Base-by-base conservation (phyloP, 1,140 invertebrate genomes). In the Acromyrmex echinatior region DNA sequence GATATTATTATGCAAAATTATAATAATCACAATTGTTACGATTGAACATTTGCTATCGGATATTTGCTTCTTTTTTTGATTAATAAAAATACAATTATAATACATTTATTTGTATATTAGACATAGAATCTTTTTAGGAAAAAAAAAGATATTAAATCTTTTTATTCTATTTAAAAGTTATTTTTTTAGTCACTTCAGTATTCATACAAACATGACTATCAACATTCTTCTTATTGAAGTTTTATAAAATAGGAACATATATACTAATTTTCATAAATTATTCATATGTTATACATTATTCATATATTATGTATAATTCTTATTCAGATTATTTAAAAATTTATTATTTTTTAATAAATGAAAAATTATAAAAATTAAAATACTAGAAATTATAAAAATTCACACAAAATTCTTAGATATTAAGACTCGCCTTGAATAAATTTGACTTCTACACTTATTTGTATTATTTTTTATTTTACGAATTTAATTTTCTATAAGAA, bases 1-100 rank as follows among this genome's bases (percentile, higher is more conserved):
- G 25, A 74, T 39, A 51, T 16, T 62, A 25, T 82, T 31, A 74
- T 45, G 6, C 18, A 58, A 73, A 73, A 82, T 31, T n/a, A 21
- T 6, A 71, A 60, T 21, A 66, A 49, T 35, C 56, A 14, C 6
- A 14, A 21, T 58, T 45, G 14, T 25, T 45, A 7, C 10, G 3
- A 39, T 56, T 39, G 0, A 73, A 60, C 7, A 9, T 18, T 56
- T n/a, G 16, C 14, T 39, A 39, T 28, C 16, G 49, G 25, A 25
- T 39, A 28, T 71, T 12, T n/a, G 49, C 2, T 18, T 5, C 1
- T 18, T 35, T 35, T 66, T 1, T 0, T 45, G 14, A 16, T 68
- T 7, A 53, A 53, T 31, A 28, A 65, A 78, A 49, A 63, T 77
- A 21, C 21, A 14, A 10, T 45, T 12, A 21, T 21, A 21, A 21